Percentiles rank a stretch among this genome's conserved stretches.
These are phyloP conservation scores for Sabellastarte sp. DNA, from an alignment of 2,888 invertebrate genomes.

Conservation along the genomic window DNA sequence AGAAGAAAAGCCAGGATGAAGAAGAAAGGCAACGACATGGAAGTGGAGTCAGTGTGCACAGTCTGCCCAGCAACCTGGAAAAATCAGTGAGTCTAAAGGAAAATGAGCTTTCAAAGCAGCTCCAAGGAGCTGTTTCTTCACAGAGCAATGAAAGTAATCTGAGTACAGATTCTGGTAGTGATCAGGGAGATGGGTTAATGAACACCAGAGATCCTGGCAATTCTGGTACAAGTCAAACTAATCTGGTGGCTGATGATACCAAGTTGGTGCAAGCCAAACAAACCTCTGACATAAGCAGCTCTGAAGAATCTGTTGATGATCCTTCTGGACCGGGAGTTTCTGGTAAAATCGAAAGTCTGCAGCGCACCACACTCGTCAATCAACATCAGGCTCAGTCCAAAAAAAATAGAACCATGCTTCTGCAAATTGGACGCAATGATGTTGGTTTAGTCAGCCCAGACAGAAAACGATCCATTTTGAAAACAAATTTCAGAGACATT, in stretches of 20 bases:
- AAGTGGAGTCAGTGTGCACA: constrained; percentile 52
- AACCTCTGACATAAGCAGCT: neutral
- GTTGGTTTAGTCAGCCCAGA: constrained; percentile 89
- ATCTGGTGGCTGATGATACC: neutral
- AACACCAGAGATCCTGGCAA: neutral
- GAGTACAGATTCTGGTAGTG: neutral
- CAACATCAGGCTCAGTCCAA: neutral
- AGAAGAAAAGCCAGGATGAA: constrained; percentile 36
- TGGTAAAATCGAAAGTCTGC: constrained; percentile 3
- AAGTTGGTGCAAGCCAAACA: neutral
- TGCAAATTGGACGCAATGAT: constrained; percentile 82
- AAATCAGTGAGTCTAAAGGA: constrained; percentile 41
- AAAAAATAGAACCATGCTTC: constrained; percentile 74
- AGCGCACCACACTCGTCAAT: neutral
- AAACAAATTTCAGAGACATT: constrained; percentile 84
- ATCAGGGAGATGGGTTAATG: neutral
- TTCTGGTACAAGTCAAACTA: neutral
- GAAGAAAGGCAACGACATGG: constrained; percentile 43
- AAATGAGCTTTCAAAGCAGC: constrained; percentile 39
- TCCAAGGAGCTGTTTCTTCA: neutral
- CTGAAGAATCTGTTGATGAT: neutral
- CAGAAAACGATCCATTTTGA: constrained; percentile 82
- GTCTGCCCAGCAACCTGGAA: constrained; percentile 50
- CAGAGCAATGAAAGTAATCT: neutral
- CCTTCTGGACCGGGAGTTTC: neutral